These are phyloP conservation scores for Dione vanillae DNA, from an alignment of 2,888 invertebrate genomes.

Conservation along the genomic window DNA sequence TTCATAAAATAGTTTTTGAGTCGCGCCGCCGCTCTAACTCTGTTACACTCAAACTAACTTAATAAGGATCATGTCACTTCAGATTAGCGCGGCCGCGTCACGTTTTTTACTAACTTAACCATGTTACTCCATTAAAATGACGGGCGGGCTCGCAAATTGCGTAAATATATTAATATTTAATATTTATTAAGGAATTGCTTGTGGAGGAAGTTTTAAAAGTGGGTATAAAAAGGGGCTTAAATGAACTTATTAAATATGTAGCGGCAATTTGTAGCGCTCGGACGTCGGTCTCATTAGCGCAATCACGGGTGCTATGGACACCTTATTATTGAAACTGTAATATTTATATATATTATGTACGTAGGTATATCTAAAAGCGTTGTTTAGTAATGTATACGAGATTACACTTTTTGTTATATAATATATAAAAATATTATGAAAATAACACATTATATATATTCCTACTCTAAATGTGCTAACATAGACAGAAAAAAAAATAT, in stretches of 20 bases:
- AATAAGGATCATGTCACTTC: constrained; percentile 84
- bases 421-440: background rate
- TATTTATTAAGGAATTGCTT: constrained; percentile 67
- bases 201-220: constrained; percentile 38
- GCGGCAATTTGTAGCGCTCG: constrained; percentile 71
- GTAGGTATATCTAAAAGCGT: background rate
- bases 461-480: no score
- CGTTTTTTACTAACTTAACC: constrained; percentile 69
- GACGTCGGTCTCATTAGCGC: constrained; percentile 62
- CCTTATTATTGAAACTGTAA: constrained; percentile 16
- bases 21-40: constrained; percentile 79
- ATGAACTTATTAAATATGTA: constrained; percentile 80
- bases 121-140: constrained; percentile 69
- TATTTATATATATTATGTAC: background rate
- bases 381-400: background rate
- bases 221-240: constrained; percentile 65
- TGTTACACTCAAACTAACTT: constrained; percentile 73
- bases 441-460: no score
- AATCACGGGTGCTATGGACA: constrained; percentile 56
- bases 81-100: constrained; percentile 70
- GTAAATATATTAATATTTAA: constrained; percentile 77
- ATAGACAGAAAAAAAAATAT: background rate
- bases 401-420: background rate
- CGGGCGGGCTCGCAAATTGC: constrained; percentile 61
- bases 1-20: constrained; percentile 85